Evolutionary conservation across 2,888 invertebrate genomes (phyloP), one percentile per base, ranked within the genome.

Genomic region (Lochmaea crataegi): DNA sequence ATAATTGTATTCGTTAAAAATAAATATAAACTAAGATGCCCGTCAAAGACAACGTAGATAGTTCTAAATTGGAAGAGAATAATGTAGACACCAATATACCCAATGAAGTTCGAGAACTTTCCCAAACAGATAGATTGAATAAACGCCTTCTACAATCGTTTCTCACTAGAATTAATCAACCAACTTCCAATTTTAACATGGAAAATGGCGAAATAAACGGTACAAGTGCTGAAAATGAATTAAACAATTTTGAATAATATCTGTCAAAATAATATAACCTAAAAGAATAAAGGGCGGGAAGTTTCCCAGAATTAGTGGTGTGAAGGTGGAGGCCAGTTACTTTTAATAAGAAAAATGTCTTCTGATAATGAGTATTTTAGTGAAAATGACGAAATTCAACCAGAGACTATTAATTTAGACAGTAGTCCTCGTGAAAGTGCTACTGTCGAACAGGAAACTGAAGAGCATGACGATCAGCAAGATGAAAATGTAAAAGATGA

Each of bases 41-140:
- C 45, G 75, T 75, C 16, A 75, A 66, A 67, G 65, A 65, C 22
- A 56, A 64, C 57, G 58, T 53, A 10, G 57, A 72, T 5, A 22
- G 18, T 57, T 56, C 45, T 2, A 61, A 66, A 64, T 60, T 18
- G 42, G 45, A 65, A 66, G 51, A 64, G 18, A n/a, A 64, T 14
- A n/a, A 14, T 60, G 38, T 38, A 14, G 14, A 38, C 14, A 11
- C 6, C n/a, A n/a, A 67, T 45, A 16, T 48, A 68, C 73, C 73
- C 12, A 26, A 6, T 6, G 53, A 69, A 63, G 80, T 69, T 22
- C 75, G 81, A 48, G 84, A 85, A 83, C 79, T 90, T 74, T 90
- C 90, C 12, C 90, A 90, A 84, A 93, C 91, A 0, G 93, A 93
- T 83, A 90, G 89, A 76, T 81, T 93, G 72, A 93, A 93, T 83